Evolutionary conservation across 2,888 invertebrate genomes (phyloP).

Genomic region (Plebejus melissa): DNA sequence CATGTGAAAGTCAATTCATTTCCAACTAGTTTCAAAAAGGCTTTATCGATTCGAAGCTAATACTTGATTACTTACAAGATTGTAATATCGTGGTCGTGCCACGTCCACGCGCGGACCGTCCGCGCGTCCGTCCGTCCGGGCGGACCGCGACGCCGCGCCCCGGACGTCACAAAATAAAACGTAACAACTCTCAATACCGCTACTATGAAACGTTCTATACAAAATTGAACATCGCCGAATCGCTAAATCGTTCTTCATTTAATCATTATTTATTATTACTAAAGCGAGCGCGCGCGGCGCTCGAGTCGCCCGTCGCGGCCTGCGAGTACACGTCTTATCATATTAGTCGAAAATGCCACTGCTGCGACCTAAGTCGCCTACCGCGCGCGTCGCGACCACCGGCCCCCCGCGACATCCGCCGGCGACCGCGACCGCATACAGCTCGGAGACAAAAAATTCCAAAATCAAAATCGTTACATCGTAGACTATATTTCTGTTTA

Average conservation of each 20-base stretch:
- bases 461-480: constrained; percentile 75
- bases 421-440: constrained; percentile 50
- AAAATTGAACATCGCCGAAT: constrained; percentile 78
- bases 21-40: constrained; percentile 74
- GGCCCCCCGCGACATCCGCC: constrained; percentile 34
- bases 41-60: constrained; percentile 79
- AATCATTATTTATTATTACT: constrained; percentile 47
- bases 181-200: constrained; percentile 75
- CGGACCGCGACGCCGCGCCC: constrained; percentile 44
- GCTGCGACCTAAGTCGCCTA: constrained; percentile 75
- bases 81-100: constrained; percentile 70
- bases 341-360: constrained; percentile 73
- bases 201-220: constrained; percentile 78
- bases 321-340: constrained; percentile 75
- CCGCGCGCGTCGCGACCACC: constrained; percentile 38
- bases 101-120: constrained; percentile 34
- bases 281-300: constrained; percentile 62
- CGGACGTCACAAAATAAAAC: constrained; percentile 65
- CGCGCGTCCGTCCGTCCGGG: constrained; percentile 32
- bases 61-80: constrained; percentile 79
- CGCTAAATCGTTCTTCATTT: constrained; percentile 67
- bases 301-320: constrained; percentile 60
- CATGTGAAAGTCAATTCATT: constrained; percentile 72
- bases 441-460: constrained; percentile 72
- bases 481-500: constrained; percentile 76